Conservation (phyloP, 1,140 invertebrate genomes). For the Brachionus rubens region DNA sequence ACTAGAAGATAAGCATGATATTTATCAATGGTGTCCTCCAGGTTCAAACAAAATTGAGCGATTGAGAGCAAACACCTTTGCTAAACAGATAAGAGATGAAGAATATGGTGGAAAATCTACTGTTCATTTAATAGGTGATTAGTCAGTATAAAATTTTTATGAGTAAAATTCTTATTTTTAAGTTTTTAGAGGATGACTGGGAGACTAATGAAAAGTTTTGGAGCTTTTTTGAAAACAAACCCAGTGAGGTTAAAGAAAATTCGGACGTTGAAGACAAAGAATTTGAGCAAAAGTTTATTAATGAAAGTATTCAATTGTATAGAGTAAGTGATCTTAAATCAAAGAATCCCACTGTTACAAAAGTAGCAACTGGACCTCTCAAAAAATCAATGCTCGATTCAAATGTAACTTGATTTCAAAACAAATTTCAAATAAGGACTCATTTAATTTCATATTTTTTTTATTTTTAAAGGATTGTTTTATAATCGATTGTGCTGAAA, state of each 20-base stretch:
- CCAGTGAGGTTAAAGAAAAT: slow-evolving; percentile 48
- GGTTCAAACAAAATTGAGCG: slow-evolving; percentile 59
- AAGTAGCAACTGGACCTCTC: slow-evolving; percentile 68
- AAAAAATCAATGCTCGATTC: slow-evolving; percentile 71
- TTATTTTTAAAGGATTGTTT: slow-evolving; percentile 70
- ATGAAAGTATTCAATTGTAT: slow-evolving; percentile 45
- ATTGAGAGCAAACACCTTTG: slow-evolving; percentile 56
- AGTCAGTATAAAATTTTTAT: no score
- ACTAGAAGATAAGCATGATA: slow-evolving; percentile 72
- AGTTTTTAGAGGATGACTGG: slow-evolving; percentile 46
- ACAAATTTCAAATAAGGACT: background rate
- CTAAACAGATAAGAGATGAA: slow-evolving; percentile 77
- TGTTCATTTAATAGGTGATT: slow-evolving; percentile 73
- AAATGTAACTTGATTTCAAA: slow-evolving; percentile 65
- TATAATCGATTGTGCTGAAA: slow-evolving; percentile 75
- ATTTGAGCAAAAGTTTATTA: slow-evolving; percentile 46
- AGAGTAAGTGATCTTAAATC: slow-evolving; percentile 15
- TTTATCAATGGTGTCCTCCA: slow-evolving; percentile 72
- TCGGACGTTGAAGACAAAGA: slow-evolving; percentile 51
- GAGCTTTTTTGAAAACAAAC: slow-evolving; percentile 50
- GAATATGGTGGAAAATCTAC: slow-evolving; percentile 74
- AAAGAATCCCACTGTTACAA: background rate
- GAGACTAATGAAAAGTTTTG: slow-evolving; percentile 50
- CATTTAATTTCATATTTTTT: slow-evolving; percentile 40
- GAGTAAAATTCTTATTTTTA: background rate